A percentile compares a stretch with the other conserved stretches of the same genome.
These are phyloP conservation scores for Neodontobutis hainanensis DNA, from an alignment of 2,113 vertebrate genomes.

Conservation along the genomic window DNA sequence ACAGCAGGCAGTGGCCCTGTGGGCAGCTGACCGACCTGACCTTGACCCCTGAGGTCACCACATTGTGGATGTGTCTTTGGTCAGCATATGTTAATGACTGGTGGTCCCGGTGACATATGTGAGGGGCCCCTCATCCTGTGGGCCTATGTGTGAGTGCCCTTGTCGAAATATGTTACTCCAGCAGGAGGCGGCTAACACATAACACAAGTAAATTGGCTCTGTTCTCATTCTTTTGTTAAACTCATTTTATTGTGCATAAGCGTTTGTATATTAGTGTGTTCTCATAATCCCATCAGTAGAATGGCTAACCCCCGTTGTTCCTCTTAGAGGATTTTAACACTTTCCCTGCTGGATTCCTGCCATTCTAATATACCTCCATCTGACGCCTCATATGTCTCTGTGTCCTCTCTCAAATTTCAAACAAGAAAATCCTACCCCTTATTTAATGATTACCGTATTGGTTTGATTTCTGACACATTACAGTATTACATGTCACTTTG, in stretches of 20 bases:
- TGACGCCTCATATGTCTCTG: conserved; percentile 63
- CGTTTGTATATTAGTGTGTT: conserved; percentile 11
- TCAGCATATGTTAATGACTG: conserved; percentile 65
- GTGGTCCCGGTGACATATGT: conserved; percentile 58
- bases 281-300: conserved; percentile 33
- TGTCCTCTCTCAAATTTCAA: not conserved
- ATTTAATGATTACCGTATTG: not conserved
- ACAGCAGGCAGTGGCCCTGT: conserved; percentile 55
- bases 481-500: no score
- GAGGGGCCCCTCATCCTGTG: conserved; percentile 25
- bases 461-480: not conserved
- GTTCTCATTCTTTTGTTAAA: not conserved
- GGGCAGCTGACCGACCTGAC: conserved; percentile 65
- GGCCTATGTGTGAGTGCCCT: not conserved
- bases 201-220: not conserved
- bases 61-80: conserved; percentile 37
- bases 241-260: conserved; percentile 14
- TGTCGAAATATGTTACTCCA: not conserved
- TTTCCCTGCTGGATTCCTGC: conserved; percentile 61
- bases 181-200: not conserved
- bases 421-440: not conserved
- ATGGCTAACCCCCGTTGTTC: conserved; percentile 26
- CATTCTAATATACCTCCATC: conserved; percentile 62
- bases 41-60: conserved; percentile 67
- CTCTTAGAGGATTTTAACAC: conserved; percentile 65